A percentile compares a stretch with the other conserved stretches of the same genome.
Evolutionary conservation across 2,113 vertebrate genomes (phyloP).

Genomic region (Spea bombifrons): DNA sequence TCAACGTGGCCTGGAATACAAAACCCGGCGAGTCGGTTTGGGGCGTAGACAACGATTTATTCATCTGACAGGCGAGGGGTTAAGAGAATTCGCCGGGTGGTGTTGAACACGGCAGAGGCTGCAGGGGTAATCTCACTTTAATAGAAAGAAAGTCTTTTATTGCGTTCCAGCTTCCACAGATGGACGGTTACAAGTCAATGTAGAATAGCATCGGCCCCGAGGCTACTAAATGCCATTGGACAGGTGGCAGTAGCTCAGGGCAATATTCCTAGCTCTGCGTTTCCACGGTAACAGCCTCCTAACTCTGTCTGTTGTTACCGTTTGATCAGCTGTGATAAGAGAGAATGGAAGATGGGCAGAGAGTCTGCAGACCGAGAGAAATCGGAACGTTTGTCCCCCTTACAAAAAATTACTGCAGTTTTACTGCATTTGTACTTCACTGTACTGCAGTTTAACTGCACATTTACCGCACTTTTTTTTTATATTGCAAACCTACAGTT

Average conservation of each 20-base stretch:
- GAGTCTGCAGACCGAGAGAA: not conserved
- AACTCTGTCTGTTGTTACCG: not conserved
- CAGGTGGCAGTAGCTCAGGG: constrained; percentile 26
- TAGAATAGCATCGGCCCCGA: not conserved
- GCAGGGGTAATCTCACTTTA: constrained; percentile 14
- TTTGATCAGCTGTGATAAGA: constrained; percentile 46
- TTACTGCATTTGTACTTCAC: no score
- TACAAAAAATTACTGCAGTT: no score
- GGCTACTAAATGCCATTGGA: constrained; percentile 25
- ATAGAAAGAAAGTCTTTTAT: not conserved
- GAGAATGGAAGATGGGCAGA: constrained; percentile 25
- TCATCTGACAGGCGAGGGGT: constrained; percentile 21
- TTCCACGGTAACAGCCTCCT: constrained; percentile 24
- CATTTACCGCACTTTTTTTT: no score
- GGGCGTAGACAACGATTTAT: not conserved
- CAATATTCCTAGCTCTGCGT: not conserved
- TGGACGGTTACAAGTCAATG: constrained; percentile 27
- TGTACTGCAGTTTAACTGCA: no score
- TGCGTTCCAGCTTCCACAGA: not conserved
- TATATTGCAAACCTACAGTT: no score
- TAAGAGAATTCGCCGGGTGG: not conserved
- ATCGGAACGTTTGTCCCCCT: no score
- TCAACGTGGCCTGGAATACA: no score
- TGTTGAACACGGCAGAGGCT: constrained; percentile 5
- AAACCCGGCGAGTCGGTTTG: no score